Evolutionary conservation across 2,888 invertebrate genomes (phyloP).

Genomic region (Acanthoscelides obtectus): DNA sequence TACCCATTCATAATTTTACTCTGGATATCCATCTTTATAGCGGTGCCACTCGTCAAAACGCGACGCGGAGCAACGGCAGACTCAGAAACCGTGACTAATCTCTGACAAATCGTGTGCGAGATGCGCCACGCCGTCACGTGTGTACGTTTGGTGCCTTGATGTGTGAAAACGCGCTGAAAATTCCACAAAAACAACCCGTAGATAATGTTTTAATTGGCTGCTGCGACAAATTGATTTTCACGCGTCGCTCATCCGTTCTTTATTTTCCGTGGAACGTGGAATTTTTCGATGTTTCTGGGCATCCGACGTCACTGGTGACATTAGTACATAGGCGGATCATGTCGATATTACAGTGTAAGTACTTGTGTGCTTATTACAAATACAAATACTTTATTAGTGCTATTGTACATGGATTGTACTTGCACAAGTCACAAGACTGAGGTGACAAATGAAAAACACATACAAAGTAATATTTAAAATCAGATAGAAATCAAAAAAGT

Average conservation of each 20-base stretch:
- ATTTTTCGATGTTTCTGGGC: background rate
- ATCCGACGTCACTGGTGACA: background rate
- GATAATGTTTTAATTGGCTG: background rate
- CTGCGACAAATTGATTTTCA: background rate
- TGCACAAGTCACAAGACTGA: no score
- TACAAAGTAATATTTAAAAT: no score
- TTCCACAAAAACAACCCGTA: background rate
- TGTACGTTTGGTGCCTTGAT: background rate
- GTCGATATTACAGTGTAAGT: no score
- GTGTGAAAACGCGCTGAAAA: background rate
- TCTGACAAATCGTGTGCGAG: background rate
- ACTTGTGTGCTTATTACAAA: no score
- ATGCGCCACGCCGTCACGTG: background rate
- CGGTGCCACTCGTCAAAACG: background rate
- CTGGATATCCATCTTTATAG: background rate
- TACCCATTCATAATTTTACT: background rate
- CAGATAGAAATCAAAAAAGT: no score
- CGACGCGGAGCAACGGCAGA: background rate
- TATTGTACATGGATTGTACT: no score
- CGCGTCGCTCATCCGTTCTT: background rate
- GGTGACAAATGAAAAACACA: no score
- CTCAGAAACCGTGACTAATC: background rate
- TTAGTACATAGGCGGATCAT: background rate
- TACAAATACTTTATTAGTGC: no score
- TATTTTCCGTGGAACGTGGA: background rate